Evolutionary conservation across 2,113 vertebrate species (phyloP).

Genomic region (Butorides virescens): DNA sequence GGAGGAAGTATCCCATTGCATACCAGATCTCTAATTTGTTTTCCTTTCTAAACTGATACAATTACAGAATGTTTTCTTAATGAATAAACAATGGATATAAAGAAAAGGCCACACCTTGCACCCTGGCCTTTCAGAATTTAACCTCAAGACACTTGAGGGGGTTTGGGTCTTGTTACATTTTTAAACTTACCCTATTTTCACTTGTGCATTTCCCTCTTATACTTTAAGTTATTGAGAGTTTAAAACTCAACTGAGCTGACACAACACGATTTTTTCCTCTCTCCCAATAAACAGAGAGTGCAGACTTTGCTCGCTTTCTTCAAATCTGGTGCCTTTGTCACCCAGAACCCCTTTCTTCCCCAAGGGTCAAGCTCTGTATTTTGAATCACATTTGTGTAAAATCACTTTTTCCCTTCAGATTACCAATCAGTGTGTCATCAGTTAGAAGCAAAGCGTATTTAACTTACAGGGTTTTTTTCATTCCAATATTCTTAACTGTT

Average conservation of each 20-base stretch:
- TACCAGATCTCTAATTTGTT: not conserved
- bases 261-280: not conserved
- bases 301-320: not conserved
- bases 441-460: not conserved
- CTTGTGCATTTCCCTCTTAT: not conserved
- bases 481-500: not conserved
- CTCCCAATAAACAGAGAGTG: not conserved
- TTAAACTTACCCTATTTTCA: not conserved
- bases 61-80: not conserved
- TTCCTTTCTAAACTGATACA: not conserved
- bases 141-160: not conserved
- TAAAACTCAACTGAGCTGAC: not conserved
- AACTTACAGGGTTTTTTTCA: not conserved
- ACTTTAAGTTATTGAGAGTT: not conserved
- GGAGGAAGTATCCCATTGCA: not conserved
- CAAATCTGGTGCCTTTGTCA: not conserved
- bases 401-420: not conserved
- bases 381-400: not conserved
- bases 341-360: not conserved
- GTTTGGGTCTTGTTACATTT: not conserved
- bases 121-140: not conserved
- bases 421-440: not conserved
- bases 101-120: not conserved
- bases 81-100: not conserved
- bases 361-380: not conserved